phyloP scores from a whole-genome alignment of 2,888 invertebrate species.

The Stenodema calcarata region DNA sequence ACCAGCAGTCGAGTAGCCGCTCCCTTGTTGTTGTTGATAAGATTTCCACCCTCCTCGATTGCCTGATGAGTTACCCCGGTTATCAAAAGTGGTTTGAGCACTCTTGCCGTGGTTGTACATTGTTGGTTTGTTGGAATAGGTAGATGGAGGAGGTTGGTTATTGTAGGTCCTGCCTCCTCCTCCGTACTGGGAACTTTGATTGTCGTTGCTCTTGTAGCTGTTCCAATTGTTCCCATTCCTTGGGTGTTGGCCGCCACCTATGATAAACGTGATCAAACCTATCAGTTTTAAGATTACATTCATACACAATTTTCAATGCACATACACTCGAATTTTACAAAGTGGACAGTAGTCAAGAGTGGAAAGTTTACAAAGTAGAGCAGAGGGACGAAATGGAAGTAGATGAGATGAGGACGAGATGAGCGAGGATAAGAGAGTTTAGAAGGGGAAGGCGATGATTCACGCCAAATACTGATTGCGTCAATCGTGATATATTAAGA shows the following conservation, averaged over 20 bases:
- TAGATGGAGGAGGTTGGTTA: conserved; percentile 20
- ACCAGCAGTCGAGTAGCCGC: not conserved
- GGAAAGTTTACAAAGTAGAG: too few relatives aligned
- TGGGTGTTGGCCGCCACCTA: not conserved
- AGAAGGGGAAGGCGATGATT: too few relatives aligned
- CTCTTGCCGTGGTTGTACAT: conserved; percentile 1
- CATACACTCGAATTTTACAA: too few relatives aligned
- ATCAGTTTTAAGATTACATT: too few relatives aligned
- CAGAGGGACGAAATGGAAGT: too few relatives aligned
- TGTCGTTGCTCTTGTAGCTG: not conserved
- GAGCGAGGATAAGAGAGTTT: too few relatives aligned
- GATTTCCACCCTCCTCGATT: not conserved
- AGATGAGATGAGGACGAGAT: too few relatives aligned
- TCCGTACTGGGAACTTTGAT: not conserved
- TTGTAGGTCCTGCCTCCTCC: conserved; percentile 7
- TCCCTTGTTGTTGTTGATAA: not conserved
- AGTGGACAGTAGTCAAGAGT: too few relatives aligned
- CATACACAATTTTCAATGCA: too few relatives aligned
- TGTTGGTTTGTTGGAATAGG: not conserved
- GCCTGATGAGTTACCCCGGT: not conserved
- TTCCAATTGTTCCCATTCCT: not conserved
- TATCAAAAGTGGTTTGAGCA: conserved; percentile 16
- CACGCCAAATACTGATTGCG: too few relatives aligned
- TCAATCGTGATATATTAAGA: too few relatives aligned
- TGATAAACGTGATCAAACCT: not conserved